These are phyloP conservation scores for Mellivora capensis DNA, from an alignment of 2,113 vertebrate species.

Conservation along the genomic window DNA sequence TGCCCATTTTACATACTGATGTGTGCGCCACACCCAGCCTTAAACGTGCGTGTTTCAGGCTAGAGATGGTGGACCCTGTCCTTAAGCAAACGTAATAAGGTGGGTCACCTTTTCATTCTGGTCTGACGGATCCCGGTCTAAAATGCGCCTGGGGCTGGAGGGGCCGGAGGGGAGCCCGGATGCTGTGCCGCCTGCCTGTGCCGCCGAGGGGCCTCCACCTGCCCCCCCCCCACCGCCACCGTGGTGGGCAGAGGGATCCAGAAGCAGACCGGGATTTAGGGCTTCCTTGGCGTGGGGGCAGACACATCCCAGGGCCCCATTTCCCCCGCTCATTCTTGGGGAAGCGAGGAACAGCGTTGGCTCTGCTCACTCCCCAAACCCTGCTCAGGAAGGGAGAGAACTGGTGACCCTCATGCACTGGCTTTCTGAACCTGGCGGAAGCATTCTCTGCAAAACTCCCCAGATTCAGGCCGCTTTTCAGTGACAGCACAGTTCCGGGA, in stretches of 20 bases:
- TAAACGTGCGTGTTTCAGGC: background rate
- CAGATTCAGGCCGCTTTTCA: fast-evolving
- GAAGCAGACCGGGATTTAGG: fast-evolving
- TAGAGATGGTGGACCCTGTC: background rate
- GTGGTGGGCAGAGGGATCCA: fast-evolving
- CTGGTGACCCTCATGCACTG: fast-evolving
- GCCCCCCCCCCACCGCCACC: fast-evolving
- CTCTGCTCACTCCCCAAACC: fast-evolving
- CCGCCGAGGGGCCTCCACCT: fast-evolving
- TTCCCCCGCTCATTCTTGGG: fast-evolving
- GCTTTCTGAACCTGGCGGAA: fast-evolving
- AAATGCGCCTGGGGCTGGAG: fast-evolving
- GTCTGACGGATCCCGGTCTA: background rate
- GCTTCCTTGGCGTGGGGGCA: fast-evolving
- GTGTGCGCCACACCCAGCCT: conserved; percentile 19
- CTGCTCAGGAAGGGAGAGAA: fast-evolving
- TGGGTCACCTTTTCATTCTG: fast-evolving
- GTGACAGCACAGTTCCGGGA: fast-evolving
- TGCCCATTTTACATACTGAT: background rate
- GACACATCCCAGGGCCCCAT: fast-evolving
- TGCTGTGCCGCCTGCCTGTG: too few species aligned
- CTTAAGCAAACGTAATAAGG: fast-evolving
- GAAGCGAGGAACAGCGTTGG: background rate
- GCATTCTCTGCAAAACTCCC: fast-evolving
- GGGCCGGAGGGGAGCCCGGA: background rate